Evolutionary conservation across 1,140 invertebrate species (phyloP), one percentile per base, ranked within the genome.

Genomic region (Drosophila rhopaloa): DNA sequence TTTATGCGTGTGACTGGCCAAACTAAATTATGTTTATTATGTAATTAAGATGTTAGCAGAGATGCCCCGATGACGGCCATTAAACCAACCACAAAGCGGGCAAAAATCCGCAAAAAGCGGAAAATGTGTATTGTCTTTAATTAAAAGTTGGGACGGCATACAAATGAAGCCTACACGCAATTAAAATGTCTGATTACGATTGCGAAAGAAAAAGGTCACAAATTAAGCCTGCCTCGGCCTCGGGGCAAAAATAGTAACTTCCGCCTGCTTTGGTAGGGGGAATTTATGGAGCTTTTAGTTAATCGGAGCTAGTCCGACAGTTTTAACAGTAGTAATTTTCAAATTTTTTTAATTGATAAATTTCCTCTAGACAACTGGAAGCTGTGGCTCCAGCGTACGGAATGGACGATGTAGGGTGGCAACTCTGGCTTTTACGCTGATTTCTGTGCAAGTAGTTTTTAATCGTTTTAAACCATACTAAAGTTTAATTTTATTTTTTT

Each of bases 41-140:
- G 84, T 90, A 84, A 89, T 88, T 88, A 88, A 88, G 84, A 88
- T 88, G 85, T 88, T 88, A 71, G 66, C 80, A 79, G 63, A 89
- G 84, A 88, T 88, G 76, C 68, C 59, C 68, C 59, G 84, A 88
- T 89, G 76, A 62, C 59, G 38, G 40, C 63, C 79, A 79, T 77
- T 51, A 63, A 79, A 68, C 68, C 54, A 53, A 53, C 11, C 37
- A 73, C 63, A 43, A 67, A 78, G 40, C 47, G 63, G 71, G 71
- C 86, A 76, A 74, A 84, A 89, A 88, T 89, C 77, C 76, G 84
- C 84, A 88, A 89, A 89, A 80, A 65, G 61, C 80, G 85, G 84
- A 90, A 89, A 88, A 88, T 88, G 61, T 80, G 68, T 80, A 89
- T 88, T 89, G 84, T 88, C 63, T 75, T 88, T 88, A 88, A 88